A percentile compares a stretch with the other conserved stretches of the same genome.
These are phyloP conservation scores for Drosophila sturtevanti DNA, from an alignment of 1,140 invertebrate species.

Conservation along the genomic window DNA sequence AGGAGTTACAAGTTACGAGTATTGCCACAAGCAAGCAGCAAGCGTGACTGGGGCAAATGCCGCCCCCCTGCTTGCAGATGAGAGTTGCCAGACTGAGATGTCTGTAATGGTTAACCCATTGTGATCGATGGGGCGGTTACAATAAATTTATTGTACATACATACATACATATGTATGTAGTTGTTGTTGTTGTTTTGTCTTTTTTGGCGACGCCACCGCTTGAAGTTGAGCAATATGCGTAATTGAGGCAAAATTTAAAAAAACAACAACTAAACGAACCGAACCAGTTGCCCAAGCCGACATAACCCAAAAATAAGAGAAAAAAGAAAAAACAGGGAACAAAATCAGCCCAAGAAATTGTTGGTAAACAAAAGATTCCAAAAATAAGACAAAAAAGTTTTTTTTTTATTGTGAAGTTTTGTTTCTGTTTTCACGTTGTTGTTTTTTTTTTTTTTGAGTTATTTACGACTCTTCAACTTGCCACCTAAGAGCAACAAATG, in stretches of 20 bases:
- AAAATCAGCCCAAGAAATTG: constrained; percentile 18
- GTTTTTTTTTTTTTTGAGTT: constrained; percentile 21
- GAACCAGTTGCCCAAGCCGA: constrained; percentile 43
- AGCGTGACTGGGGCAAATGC: constrained; percentile 59
- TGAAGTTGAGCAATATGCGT: constrained; percentile 49
- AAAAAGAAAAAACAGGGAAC: no score
- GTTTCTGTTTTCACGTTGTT: constrained; percentile 8
- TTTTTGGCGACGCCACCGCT: constrained; percentile 9
- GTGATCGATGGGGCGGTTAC: constrained; percentile 6
- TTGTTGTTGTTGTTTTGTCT: not conserved
- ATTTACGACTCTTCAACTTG: constrained; percentile 35
- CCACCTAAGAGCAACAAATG: constrained; percentile 46
- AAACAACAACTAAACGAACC: not conserved
- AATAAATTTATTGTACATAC: not conserved
- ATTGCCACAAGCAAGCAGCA: constrained; percentile 13
- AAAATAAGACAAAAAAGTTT: constrained; percentile 32
- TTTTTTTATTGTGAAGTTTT: constrained; percentile 28
- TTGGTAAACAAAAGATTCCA: constrained; percentile 39
- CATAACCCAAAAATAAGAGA: not conserved
- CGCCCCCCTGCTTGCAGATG: constrained; percentile 2
- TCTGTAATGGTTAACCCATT: not conserved
- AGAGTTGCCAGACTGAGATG: constrained; percentile 31
- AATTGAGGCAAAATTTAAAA: constrained; percentile 26
- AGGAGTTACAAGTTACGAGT: constrained; percentile 32
- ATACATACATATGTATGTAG: no score